Evolutionary conservation across 2,113 vertebrate genomes (phyloP).

Genomic region (Nerophis ophidion): DNA sequence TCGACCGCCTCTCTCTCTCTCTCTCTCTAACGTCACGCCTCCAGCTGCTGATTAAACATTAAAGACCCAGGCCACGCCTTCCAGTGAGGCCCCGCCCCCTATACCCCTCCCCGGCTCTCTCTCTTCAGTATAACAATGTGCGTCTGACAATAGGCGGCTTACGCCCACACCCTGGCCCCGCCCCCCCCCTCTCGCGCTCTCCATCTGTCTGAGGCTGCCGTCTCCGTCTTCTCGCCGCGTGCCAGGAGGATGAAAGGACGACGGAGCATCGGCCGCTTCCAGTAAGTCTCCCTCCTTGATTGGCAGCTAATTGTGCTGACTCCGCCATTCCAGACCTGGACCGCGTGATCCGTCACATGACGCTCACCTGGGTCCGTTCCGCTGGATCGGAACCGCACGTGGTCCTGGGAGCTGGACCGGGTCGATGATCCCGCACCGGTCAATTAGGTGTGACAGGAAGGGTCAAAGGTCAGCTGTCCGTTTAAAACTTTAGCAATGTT

Average conservation of each 20-base stretch:
- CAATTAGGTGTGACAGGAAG: too few relatives aligned
- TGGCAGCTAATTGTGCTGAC: slow-evolving; percentile 30
- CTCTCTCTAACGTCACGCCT: slow-evolving; percentile 30
- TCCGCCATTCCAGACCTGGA: not conserved
- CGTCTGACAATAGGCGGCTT: slow-evolving; percentile 42
- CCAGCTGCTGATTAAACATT: slow-evolving; percentile 45
- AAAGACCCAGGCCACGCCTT: slow-evolving; percentile 16
- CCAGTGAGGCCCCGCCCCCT: slow-evolving; percentile 26
- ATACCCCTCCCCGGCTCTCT: not conserved
- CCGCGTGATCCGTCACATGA: not conserved
- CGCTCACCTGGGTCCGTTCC: not conserved
- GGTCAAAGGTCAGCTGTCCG: too few relatives aligned
- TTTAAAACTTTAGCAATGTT: too few relatives aligned
- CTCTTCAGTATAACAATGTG: slow-evolving; percentile 53
- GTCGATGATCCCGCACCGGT: too few relatives aligned
- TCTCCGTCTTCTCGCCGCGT: slow-evolving; percentile 28
- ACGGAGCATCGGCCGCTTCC: slow-evolving; percentile 36
- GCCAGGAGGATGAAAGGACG: slow-evolving; percentile 49
- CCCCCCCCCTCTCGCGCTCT: slow-evolving; percentile 7
- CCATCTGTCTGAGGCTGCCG: slow-evolving; percentile 18
- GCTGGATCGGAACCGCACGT: too few relatives aligned
- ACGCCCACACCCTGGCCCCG: not conserved
- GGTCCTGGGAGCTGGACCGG: too few relatives aligned
- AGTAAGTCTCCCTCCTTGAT: slow-evolving; percentile 51
- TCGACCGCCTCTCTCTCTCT: slow-evolving; percentile 7